phyloP scores from a whole-genome alignment of 2,888 invertebrate species.

The Vannuccia rotundouncinata region DNA sequence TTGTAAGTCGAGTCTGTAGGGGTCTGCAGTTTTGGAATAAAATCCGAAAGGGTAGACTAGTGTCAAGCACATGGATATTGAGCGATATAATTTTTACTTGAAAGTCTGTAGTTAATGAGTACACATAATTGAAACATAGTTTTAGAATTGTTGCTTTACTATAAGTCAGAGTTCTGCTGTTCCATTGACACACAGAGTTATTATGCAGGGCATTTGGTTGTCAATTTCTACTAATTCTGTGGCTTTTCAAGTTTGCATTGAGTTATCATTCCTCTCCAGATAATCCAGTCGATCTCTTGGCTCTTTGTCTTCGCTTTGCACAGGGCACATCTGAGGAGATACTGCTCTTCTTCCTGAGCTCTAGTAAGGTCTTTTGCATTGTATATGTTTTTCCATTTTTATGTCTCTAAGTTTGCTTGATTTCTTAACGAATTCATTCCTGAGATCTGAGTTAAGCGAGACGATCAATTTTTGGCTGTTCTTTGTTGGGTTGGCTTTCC shows the following conservation, averaged over 20 bases:
- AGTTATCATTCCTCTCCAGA: constrained; percentile 16
- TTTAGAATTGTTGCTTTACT: not conserved
- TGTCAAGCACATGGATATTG: not conserved
- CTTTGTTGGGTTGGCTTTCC: not conserved
- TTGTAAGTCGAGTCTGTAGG: too few species aligned
- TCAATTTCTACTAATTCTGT: too few species aligned
- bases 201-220: too few species aligned
- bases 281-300: constrained; percentile 15
- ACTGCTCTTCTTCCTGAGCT: too few species aligned
- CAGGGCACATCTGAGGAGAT: too few species aligned
- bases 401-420: too few species aligned
- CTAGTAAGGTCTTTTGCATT: too few species aligned
- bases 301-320: too few species aligned
- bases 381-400: too few species aligned
- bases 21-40: not conserved
- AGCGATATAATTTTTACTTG: not conserved
- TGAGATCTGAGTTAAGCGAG: not conserved
- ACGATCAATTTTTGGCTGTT: not conserved
- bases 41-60: not conserved
- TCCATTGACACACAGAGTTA: too few species aligned
- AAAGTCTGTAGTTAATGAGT: not conserved
- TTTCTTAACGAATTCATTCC: not conserved
- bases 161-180: not conserved
- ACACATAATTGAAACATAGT: not conserved
- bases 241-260: constrained; percentile 5